Evolutionary conservation across 2,113 vertebrate species (phyloP).

Genomic region (Crotalus helleri): DNA sequence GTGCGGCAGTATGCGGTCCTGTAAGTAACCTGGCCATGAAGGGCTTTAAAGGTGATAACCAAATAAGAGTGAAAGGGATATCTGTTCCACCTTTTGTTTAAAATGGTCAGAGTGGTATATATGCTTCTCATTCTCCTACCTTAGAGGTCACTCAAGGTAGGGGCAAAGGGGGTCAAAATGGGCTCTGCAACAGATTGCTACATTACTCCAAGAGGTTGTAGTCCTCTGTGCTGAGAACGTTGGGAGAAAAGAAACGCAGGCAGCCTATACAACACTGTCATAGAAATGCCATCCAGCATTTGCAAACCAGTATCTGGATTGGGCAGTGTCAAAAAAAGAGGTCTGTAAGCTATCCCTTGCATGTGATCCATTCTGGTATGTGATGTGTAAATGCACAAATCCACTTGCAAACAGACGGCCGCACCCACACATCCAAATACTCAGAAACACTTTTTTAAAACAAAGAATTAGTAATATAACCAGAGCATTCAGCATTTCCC

Average conservation of each 20-base stretch:
- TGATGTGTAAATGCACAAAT: conserved; percentile 11
- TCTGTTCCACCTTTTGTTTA: background rate
- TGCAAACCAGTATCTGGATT: background rate
- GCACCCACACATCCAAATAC: background rate
- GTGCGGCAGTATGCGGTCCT: too few species aligned
- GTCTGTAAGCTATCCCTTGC: background rate
- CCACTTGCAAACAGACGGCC: background rate
- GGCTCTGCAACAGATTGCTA: background rate
- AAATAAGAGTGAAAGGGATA: background rate
- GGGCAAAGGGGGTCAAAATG: background rate
- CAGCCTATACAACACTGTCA: too few species aligned
- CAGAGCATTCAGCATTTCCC: background rate
- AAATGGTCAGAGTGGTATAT: background rate
- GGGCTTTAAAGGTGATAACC: too few species aligned
- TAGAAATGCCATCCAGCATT: background rate
- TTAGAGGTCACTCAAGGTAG: background rate
- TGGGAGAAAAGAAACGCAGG: background rate
- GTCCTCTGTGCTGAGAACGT: background rate
- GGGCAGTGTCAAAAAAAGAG: background rate
- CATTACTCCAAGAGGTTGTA: background rate
- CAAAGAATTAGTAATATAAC: background rate
- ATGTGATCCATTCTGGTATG: background rate
- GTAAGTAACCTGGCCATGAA: too few species aligned
- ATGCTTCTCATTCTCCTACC: background rate
- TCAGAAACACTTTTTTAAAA: background rate